Percentiles rank a stretch among this genome's conserved stretches.
These are phyloP conservation scores for Rhabditophanes sp. DNA, from an alignment of 2,888 invertebrate genomes.

Conservation along the genomic window DNA sequence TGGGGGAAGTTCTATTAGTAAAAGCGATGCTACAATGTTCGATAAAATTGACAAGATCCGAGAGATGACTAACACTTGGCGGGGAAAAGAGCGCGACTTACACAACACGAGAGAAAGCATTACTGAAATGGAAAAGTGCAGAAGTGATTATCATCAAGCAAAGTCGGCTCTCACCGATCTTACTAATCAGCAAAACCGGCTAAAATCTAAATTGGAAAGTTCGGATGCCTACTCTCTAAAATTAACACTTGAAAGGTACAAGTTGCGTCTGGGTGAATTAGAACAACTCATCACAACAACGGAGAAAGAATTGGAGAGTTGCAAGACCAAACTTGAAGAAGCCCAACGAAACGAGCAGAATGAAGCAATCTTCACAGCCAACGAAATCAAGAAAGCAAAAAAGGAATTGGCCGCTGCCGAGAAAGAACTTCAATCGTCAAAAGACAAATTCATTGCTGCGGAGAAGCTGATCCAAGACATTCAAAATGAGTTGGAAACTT, in stretches of 20 bases:
- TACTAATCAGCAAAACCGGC: conserved; percentile 4
- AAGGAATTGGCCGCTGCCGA: conserved; percentile 14
- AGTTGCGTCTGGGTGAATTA: no score
- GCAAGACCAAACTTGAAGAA: conserved; percentile 9
- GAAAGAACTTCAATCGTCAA: conserved; percentile 7
- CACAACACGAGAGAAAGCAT: not conserved
- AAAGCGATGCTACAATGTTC: no score
- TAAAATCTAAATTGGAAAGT: no score
- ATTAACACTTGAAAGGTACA: no score
- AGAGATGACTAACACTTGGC: not conserved
- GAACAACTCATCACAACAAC: no score
- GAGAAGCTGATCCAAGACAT: conserved; percentile 7
- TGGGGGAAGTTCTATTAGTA: conserved; percentile 65
- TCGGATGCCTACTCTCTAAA: no score
- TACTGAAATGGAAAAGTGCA: not conserved
- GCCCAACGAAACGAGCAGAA: conserved; percentile 8
- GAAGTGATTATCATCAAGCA: conserved; percentile 8
- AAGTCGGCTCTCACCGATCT: conserved; percentile 8
- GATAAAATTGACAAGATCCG: no score
- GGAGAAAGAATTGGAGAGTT: no score
- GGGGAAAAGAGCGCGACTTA: not conserved
- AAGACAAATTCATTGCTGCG: conserved; percentile 7
- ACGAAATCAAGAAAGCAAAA: conserved; percentile 17
- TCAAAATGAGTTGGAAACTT: conserved; percentile 4
- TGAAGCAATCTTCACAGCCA: conserved; percentile 12